Evolutionary conservation across 1,140 invertebrate species (phyloP).

Genomic region (Sinella curviseta): DNA sequence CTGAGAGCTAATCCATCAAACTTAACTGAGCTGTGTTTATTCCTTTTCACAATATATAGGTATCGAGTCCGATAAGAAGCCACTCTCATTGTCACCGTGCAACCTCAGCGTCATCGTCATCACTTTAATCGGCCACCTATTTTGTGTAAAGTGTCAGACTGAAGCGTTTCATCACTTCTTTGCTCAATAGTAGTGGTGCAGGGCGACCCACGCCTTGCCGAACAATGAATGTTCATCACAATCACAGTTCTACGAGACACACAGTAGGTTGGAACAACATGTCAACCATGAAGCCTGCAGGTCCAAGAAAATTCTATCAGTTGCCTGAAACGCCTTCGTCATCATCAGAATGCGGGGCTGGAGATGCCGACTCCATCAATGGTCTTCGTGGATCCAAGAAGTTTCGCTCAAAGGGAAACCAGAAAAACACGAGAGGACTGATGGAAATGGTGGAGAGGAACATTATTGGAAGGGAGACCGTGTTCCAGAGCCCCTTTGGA

Average conservation of each 20-base stretch:
- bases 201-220: background rate
- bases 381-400: conserved; percentile 32
- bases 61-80: too few species aligned
- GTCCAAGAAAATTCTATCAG: conserved; percentile 57
- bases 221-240: background rate
- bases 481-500: conserved; percentile 47
- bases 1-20: too few species aligned
- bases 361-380: conserved; percentile 6
- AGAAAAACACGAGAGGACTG: conserved; percentile 38
- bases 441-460: conserved; percentile 45
- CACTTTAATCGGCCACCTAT: too few species aligned
- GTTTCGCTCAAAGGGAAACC: conserved; percentile 38
- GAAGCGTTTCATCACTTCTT: background rate
- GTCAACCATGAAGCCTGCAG: background rate
- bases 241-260: background rate
- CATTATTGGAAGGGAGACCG: conserved; percentile 39
- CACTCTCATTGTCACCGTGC: too few species aligned
- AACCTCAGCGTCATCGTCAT: background rate
- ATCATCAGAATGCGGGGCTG: background rate
- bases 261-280: background rate
- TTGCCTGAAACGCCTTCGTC: conserved; percentile 52
- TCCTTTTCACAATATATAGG: too few species aligned
- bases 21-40: too few species aligned
- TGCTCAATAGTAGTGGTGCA: conserved; percentile 8
- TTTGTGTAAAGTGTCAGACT: background rate